A percentile compares a stretch with the other conserved stretches of the same genome.
These are phyloP conservation scores for Platypus cylindrus DNA, from an alignment of 2,888 invertebrate genomes.

Conservation along the genomic window DNA sequence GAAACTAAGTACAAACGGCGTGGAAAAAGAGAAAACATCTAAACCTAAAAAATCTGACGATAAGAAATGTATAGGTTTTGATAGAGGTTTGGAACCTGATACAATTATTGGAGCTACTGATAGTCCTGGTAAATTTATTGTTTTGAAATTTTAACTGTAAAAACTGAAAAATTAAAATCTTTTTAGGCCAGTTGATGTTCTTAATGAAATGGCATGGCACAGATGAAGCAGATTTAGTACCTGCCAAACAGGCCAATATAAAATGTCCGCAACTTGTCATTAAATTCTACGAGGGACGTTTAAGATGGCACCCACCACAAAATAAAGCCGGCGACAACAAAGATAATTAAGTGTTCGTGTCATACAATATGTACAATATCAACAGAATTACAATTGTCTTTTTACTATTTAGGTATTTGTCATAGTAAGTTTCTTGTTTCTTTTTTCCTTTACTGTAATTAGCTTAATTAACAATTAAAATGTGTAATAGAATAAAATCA, in stretches of 20 bases:
- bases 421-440: no score
- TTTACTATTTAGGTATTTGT: no score
- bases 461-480: no score
- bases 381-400: no score
- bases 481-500: no score
- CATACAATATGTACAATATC: no score
- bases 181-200: slow-evolving; percentile 43
- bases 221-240: slow-evolving; percentile 56
- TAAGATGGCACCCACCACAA: slow-evolving; percentile 11
- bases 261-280: slow-evolving; percentile 58
- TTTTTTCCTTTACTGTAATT: no score
- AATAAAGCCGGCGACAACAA: slow-evolving; percentile 10
- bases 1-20: slow-evolving; percentile 28
- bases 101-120: slow-evolving; percentile 88
- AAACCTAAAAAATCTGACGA: slow-evolving; percentile 31
- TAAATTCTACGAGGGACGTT: slow-evolving; percentile 47
- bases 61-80: slow-evolving; percentile 59
- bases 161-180: background rate
- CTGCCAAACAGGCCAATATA: slow-evolving; percentile 53
- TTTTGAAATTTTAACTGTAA: slow-evolving; percentile 1
- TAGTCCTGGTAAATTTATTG: slow-evolving; percentile 50
- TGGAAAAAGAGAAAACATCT: slow-evolving; percentile 31
- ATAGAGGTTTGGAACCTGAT: slow-evolving; percentile 70
- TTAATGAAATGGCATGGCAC: slow-evolving; percentile 57
- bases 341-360: slow-evolving; percentile 13